Conservation (phyloP, 2,113 vertebrate species). For the Prunella fulvescens region DNA sequence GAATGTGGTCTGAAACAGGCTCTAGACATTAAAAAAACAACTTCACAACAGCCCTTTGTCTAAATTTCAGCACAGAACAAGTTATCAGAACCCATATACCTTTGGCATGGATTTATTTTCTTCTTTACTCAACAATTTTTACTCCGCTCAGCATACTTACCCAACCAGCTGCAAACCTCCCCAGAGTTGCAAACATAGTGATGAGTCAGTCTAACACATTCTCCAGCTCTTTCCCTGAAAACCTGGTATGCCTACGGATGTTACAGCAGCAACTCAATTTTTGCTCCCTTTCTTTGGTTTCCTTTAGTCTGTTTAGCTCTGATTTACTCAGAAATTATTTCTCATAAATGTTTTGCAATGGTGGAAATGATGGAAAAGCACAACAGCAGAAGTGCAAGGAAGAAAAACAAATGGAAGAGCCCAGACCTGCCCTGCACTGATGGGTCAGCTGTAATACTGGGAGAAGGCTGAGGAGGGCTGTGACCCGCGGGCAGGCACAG, state of each 20-base stretch:
- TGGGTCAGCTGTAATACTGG: not conserved
- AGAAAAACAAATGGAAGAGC: not conserved
- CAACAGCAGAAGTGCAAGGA: not conserved
- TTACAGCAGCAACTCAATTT: not conserved
- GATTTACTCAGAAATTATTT: not conserved
- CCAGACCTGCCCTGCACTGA: not conserved
- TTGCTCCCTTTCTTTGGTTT: not conserved
- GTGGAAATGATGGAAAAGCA: not conserved
- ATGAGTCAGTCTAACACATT: not conserved
- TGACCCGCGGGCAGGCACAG: not conserved
- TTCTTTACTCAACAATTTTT: slow-evolving; percentile 4
- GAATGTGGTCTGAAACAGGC: not conserved
- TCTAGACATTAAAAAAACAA: slow-evolving; percentile 8
- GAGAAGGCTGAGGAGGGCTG: not conserved
- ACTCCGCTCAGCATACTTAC: not conserved
- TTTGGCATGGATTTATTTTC: slow-evolving; percentile 19
- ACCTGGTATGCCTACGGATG: not conserved
- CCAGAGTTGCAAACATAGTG: not conserved
- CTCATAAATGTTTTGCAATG: not conserved
- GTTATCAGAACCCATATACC: slow-evolving; percentile 9
- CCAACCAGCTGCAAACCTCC: slow-evolving; percentile 38
- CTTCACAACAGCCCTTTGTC: slow-evolving; percentile 16
- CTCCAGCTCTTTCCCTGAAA: not conserved
- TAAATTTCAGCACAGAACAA: slow-evolving; percentile 37
- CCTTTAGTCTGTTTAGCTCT: not conserved